Evolutionary conservation across 1,140 invertebrate species (phyloP), one percentile per base, ranked within the genome.

Genomic region (Chlorops oryzae): DNA sequence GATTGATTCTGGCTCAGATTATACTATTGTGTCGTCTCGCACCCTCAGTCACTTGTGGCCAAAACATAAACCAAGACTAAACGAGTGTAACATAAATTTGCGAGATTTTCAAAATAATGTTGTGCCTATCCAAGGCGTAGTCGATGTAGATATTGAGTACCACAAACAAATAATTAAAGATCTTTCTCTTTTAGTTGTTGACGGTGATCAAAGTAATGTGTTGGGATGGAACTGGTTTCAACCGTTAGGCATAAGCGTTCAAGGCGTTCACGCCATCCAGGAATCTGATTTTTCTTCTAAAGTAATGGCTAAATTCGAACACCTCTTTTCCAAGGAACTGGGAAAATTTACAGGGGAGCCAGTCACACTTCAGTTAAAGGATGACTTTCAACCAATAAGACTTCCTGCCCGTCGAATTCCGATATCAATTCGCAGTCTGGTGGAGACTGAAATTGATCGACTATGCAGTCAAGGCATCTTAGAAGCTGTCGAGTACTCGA

Each of bases 401-500:
- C n/a, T n/a, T n/a, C n/a, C n/a, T n/a, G n/a, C n/a, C n/a, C n/a
- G 20, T 12, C 17, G 13, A 12, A 10, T 5, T 20, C 17, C 13
- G 22, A 15, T 13, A 10, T n/a, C 41, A 5, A 7, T 37, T 23
- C 6, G 45, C 13, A n/a, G 45, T 22, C 28, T 18, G 6, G 28
- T 47, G 5, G 45, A 47, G 38, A 21, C 17, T 13, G 45, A 47
- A 21, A 68, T n/a, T n/a, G n/a, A n/a, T n/a, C n/a, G n/a, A n/a
- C n/a, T n/a, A n/a, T n/a, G n/a, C n/a, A n/a, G n/a, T 53, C 70
- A 68, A 12, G 57, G 47, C 2, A 52, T 69, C 12, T 21, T 75
- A 22, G 56, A 77, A 24, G 75, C 74, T 59, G 69, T 68, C 0
- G 74, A 78, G 56, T 77, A 71, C 52, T 60, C 63, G 15, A 24